Evolutionary conservation across 1,140 invertebrate species (phyloP).

Genomic region (Schmidtea mediterranea): DNA sequence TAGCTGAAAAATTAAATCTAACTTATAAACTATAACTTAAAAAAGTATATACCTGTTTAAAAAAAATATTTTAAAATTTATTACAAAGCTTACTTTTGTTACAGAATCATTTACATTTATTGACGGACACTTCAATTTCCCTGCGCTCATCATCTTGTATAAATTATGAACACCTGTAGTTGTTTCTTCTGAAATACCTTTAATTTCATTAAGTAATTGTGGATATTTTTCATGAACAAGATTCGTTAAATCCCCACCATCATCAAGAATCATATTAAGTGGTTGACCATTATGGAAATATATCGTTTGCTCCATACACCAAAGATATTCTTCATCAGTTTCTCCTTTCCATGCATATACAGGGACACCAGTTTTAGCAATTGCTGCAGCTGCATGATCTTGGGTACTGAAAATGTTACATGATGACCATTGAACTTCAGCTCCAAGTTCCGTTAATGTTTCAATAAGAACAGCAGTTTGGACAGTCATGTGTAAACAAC

Average conservation of each 20-base stretch:
- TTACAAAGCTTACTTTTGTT: slow-evolving; percentile 56
- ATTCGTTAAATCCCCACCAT: slow-evolving; percentile 91
- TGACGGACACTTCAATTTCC: slow-evolving; percentile 60
- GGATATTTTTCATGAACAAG: slow-evolving; percentile 74
- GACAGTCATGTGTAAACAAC: slow-evolving; percentile 92
- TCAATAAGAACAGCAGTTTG: slow-evolving; percentile 98
- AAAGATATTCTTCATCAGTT: slow-evolving; percentile 90
- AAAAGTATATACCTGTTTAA: no score
- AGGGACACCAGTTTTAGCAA: slow-evolving; percentile 63
- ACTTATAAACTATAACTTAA: slow-evolving; percentile 95
- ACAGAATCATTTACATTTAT: slow-evolving; percentile 96
- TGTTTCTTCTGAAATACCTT: slow-evolving; percentile 84
- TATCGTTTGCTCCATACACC: slow-evolving; percentile 75
- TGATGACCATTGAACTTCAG: slow-evolving; percentile 86
- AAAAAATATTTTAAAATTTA: no score
- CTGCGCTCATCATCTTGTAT: slow-evolving; percentile 71
- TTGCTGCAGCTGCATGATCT: slow-evolving; percentile 62
- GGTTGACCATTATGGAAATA: slow-evolving; percentile 40
- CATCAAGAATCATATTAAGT: slow-evolving; percentile 89
- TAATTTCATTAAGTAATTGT: slow-evolving; percentile 48
- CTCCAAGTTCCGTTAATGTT: slow-evolving; percentile 72
- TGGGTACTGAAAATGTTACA: slow-evolving; percentile 65
- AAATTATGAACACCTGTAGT: slow-evolving; percentile 96
- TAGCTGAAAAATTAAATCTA: slow-evolving; percentile 99
- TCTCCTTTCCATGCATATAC: slow-evolving; percentile 99